A percentile compares a stretch with the other conserved stretches of the same genome.
Conservation (phyloP, 2,113 vertebrate species). For the Cyphomyrus discorhynchus region DNA sequence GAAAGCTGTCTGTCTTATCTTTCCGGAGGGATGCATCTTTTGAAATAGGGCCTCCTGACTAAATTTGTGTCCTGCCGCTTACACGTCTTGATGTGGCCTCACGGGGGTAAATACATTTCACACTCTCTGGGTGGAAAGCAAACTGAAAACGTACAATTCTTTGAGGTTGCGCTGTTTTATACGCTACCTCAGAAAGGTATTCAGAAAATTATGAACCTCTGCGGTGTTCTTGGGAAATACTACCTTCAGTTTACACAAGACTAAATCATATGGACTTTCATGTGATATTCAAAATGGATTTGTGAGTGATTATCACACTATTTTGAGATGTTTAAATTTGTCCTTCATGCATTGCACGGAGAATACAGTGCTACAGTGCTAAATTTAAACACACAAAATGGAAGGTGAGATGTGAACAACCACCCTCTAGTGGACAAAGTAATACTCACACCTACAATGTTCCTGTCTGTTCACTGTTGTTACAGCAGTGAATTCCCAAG, state of each 20-base stretch:
- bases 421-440: slow-evolving; percentile 2
- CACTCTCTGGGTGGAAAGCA: not conserved
- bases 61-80: not conserved
- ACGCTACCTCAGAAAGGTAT: not conserved
- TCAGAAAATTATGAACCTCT: not conserved
- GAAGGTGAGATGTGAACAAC: not conserved
- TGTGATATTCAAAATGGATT: not conserved
- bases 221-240: not conserved
- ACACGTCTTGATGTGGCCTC: not conserved
- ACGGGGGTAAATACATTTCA: not conserved
- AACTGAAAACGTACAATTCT: not conserved
- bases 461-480: not conserved
- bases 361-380: not conserved
- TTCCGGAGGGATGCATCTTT: slow-evolving; percentile 13
- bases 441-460: not conserved
- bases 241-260: not conserved
- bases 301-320: not conserved
- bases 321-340: not conserved
- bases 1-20: slow-evolving; percentile 43
- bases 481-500: not conserved
- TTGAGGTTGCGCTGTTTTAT: not conserved
- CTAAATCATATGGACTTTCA: not conserved
- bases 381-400: not conserved
- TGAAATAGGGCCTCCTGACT: not conserved
- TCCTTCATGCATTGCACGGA: not conserved